These are phyloP conservation scores for Phalanger gymnotis DNA, from an alignment of 2,797 vertebrate genomes.

Conservation along the genomic window DNA sequence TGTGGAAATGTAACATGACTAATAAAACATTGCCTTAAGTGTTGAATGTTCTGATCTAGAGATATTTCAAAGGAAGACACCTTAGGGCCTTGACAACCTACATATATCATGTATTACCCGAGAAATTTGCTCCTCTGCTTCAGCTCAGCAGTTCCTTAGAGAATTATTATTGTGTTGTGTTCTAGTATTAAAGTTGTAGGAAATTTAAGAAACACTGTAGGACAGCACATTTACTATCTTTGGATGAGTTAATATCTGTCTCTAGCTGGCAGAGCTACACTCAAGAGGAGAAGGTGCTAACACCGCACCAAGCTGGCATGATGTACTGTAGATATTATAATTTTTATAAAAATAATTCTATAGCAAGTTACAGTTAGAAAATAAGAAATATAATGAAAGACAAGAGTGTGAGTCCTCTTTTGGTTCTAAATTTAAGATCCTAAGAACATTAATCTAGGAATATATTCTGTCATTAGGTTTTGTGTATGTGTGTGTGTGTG, in stretches of 20 bases:
- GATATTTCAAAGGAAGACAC: constrained; percentile 63
- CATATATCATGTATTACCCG: not conserved
- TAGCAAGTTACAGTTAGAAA: constrained; percentile 37
- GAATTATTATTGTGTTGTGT: constrained; percentile 18
- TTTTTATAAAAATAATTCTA: constrained; percentile 5
- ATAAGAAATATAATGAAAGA: not conserved
- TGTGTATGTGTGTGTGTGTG: not conserved
- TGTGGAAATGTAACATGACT: constrained; percentile 66
- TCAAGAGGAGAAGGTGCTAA: not conserved
- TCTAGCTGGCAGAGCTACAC: constrained; percentile 11
- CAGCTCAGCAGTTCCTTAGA: constrained; percentile 16
- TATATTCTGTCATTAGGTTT: constrained; percentile 24
- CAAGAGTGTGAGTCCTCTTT: not conserved
- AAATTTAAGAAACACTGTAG: not conserved
- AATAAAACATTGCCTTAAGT: constrained; percentile 59
- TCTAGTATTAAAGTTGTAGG: not conserved
- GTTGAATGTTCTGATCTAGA: constrained; percentile 60
- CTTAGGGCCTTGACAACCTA: constrained; percentile 48
- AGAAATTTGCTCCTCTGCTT: not conserved
- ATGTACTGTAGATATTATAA: constrained; percentile 14
- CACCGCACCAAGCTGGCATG: not conserved
- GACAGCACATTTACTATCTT: not conserved
- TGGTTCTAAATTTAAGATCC: not conserved
- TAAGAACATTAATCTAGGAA: constrained; percentile 38
- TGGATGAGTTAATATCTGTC: not conserved